These are phyloP conservation scores for Sminthurides aquaticus DNA, from an alignment of 2,888 invertebrate genomes.

Conservation along the genomic window DNA sequence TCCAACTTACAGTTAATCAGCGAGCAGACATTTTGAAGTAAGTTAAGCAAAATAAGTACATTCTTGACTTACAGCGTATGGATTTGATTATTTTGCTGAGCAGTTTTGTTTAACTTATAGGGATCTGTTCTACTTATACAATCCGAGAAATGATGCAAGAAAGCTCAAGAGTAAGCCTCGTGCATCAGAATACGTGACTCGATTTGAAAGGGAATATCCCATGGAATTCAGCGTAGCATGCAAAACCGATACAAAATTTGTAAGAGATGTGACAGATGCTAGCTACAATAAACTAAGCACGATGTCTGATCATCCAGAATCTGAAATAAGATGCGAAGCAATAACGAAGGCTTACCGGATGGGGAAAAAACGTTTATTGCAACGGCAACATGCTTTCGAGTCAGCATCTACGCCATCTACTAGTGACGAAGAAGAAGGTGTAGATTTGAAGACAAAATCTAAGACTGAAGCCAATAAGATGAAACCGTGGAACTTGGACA, in stretches of 20 bases:
- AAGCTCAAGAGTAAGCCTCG: background rate
- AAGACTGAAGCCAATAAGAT: background rate
- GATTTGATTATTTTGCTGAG: too few relatives aligned
- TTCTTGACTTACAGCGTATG: too few relatives aligned
- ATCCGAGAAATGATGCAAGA: too few relatives aligned
- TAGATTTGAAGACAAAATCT: background rate
- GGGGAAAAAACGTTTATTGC: slow-evolving; percentile 46
- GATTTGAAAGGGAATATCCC: slow-evolving; percentile 64
- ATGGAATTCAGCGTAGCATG: slow-evolving; percentile 62
- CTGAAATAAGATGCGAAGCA: slow-evolving; percentile 60
- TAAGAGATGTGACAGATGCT: slow-evolving; percentile 26
- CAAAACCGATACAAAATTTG: slow-evolving; percentile 49
- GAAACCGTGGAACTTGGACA: slow-evolving; percentile 45
- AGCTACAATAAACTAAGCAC: slow-evolving; percentile 54
- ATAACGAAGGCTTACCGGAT: slow-evolving; percentile 58
- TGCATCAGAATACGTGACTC: slow-evolving; percentile 52
- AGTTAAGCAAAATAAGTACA: too few relatives aligned
- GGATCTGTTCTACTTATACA: too few relatives aligned
- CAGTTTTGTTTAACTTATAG: too few relatives aligned
- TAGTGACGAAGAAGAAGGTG: background rate
- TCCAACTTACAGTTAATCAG: slow-evolving; percentile 28
- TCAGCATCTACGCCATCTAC: background rate
- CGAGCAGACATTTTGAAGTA: slow-evolving; percentile 36
- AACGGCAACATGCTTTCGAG: background rate
- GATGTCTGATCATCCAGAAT: slow-evolving; percentile 64